These are phyloP conservation scores for Plagodis dolabraria DNA, from an alignment of 2,888 invertebrate species.

Conservation along the genomic window DNA sequence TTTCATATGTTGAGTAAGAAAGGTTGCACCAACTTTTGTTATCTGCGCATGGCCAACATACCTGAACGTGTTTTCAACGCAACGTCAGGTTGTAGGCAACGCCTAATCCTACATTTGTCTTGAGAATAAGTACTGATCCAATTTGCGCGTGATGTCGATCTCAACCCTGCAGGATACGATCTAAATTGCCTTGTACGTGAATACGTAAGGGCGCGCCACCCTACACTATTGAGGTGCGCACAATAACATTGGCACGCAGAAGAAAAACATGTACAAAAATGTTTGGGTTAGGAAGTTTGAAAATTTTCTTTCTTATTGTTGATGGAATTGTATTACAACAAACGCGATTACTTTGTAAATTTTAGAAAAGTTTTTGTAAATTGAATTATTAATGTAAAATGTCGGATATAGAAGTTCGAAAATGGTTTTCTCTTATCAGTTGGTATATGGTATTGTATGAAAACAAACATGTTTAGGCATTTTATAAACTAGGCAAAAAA, in stretches of 20 bases:
- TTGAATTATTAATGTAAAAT: no score
- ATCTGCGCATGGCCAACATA: not conserved
- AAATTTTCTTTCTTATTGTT: slow-evolving; percentile 32
- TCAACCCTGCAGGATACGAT: slow-evolving; percentile 43
- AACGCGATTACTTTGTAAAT: slow-evolving; percentile 2
- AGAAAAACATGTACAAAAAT: slow-evolving; percentile 42
- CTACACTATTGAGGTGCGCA: slow-evolving; percentile 37
- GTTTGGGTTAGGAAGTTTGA: slow-evolving; percentile 29
- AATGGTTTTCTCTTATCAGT: no score
- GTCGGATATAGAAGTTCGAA: no score
- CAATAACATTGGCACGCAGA: slow-evolving; percentile 37
- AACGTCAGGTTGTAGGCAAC: not conserved
- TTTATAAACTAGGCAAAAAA: no score
- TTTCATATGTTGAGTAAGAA: no score
- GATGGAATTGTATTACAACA: slow-evolving; percentile 26
- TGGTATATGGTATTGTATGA: no score
- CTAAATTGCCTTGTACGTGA: slow-evolving; percentile 46
- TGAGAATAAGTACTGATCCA: slow-evolving; percentile 1
- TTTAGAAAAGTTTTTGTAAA: not conserved
- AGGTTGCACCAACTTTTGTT: no score
- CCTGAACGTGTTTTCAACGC: not conserved
- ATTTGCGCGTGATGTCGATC: slow-evolving; percentile 38
- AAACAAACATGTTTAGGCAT: no score
- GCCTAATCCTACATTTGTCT: not conserved
- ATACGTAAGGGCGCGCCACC: slow-evolving; percentile 38